Evolutionary conservation across 2,797 vertebrate species (phyloP).

Genomic region (Garrulus glandarius): DNA sequence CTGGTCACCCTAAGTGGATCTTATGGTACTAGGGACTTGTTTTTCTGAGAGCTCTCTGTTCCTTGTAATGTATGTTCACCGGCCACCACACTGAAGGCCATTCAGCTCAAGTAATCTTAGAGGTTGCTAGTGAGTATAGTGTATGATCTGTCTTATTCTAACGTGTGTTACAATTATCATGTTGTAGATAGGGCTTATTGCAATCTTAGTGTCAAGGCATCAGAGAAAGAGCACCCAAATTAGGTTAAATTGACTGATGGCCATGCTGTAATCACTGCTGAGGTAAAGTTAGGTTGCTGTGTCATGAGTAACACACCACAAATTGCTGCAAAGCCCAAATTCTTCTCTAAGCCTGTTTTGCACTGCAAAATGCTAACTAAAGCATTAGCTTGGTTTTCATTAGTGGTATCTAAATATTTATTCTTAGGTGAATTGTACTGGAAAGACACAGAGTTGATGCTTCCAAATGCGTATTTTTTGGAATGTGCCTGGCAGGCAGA

Average conservation of each 20-base stretch:
- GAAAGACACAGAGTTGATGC: background rate
- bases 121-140: background rate
- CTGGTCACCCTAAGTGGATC: too few species aligned
- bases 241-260: conserved; percentile 14
- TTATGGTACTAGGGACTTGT: too few species aligned
- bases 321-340: background rate
- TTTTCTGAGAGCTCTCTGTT: too few species aligned
- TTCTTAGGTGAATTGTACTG: background rate
- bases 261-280: background rate
- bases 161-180: background rate
- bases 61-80: too few species aligned
- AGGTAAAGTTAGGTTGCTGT: background rate
- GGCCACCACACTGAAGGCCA: background rate
- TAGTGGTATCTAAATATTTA: background rate
- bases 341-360: background rate
- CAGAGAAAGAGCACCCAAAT: conserved; percentile 32
- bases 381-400: background rate
- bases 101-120: background rate
- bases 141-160: background rate
- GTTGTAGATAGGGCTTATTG: conserved; percentile 7
- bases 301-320: background rate
- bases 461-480: background rate
- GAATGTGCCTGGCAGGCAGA: background rate
- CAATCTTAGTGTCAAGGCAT: background rate
- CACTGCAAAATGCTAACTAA: background rate